Conservation (phyloP, 2,888 invertebrate species). For the Thecophora atra region DNA sequence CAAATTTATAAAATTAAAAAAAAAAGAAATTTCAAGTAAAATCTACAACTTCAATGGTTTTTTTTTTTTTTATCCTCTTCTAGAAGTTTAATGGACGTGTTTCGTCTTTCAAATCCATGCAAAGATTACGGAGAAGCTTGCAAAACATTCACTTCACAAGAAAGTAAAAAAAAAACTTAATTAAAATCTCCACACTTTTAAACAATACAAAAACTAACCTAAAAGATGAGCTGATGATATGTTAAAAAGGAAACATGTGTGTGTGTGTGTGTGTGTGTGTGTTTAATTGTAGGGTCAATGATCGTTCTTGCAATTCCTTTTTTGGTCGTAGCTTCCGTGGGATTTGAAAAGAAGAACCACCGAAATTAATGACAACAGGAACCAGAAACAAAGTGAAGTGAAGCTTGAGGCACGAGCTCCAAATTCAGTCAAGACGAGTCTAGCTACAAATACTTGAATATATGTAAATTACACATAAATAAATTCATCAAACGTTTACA, state of each 20-base stretch:
- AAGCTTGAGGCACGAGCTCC: constrained; percentile 17
- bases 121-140: too few species aligned
- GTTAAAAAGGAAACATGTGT: not conserved
- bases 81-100: too few species aligned
- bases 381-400: constrained; percentile 14
- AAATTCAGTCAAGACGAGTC: not conserved
- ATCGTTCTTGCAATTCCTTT: constrained; percentile 26
- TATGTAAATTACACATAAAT: too few species aligned
- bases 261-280: not conserved
- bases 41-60: too few species aligned
- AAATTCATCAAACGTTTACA: constrained; percentile 18
- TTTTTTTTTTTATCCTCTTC: too few species aligned
- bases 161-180: constrained; percentile 2
- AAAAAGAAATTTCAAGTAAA: too few species aligned
- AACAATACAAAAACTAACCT: not conserved
- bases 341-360: constrained; percentile 10
- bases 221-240: not conserved
- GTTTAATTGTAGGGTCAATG: constrained; percentile 48
- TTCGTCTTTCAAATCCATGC: too few species aligned
- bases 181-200: constrained; percentile 22
- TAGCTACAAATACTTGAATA: not conserved
- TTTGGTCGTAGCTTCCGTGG: not conserved
- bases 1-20: too few species aligned
- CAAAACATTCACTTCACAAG: too few species aligned
- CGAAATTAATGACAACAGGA: constrained; percentile 12